Evolutionary conservation across 2,888 invertebrate species (phyloP).

Genomic region (Cephonodes hylas): DNA sequence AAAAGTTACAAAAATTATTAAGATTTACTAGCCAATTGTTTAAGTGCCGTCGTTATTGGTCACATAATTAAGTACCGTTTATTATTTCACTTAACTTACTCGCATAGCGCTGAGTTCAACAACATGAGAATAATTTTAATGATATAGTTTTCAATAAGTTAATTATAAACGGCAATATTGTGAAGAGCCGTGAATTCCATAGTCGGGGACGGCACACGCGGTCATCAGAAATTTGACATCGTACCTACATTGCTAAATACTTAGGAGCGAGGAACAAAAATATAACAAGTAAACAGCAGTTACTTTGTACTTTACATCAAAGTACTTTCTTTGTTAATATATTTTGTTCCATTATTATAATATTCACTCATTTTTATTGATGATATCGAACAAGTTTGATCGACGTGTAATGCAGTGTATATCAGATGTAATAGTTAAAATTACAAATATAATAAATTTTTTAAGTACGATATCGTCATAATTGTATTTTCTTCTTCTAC

Average conservation of each 20-base stretch:
- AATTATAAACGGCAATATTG: neutral
- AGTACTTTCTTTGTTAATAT: neutral
- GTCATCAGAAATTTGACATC: neutral
- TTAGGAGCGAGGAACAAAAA: neutral
- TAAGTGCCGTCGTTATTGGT: neutral
- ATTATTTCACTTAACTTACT: neutral
- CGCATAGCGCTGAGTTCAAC: neutral
- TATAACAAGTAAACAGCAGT: neutral
- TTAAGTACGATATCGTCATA: no score
- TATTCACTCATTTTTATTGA: no score
- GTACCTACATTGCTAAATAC: neutral
- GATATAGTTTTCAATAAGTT: constrained; percentile 4
- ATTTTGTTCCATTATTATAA: neutral
- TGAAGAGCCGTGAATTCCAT: neutral
- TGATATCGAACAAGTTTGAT: no score
- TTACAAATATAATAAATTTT: no score
- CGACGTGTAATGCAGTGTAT: no score
- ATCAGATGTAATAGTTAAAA: no score
- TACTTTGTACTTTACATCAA: neutral
- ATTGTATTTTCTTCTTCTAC: no score
- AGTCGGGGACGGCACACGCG: neutral
- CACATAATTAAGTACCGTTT: neutral
- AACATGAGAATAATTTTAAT: constrained; percentile 1
- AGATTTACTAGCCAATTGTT: neutral
- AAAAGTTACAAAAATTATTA: neutral